Percentiles rank a stretch among this genome's conserved stretches.
phyloP scores from a whole-genome alignment of 1,140 invertebrate genomes.

The Aphelinus certus region DNA sequence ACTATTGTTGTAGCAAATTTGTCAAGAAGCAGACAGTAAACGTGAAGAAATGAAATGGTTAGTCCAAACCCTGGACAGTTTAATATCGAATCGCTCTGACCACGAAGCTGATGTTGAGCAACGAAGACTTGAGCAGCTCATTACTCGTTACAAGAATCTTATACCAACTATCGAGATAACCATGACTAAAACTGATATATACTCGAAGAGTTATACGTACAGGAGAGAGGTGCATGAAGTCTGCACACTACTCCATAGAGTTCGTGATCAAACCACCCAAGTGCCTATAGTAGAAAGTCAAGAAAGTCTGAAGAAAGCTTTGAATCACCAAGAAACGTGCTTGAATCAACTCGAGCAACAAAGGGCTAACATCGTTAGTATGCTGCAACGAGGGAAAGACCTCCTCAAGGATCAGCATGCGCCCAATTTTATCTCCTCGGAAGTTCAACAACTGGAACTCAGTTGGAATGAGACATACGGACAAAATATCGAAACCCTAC shows the following conservation, averaged over 20 bases:
- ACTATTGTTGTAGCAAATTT: slow-evolving; percentile 75
- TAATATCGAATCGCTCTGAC: slow-evolving; percentile 84
- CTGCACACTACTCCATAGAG: slow-evolving; percentile 77
- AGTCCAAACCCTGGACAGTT: slow-evolving; percentile 86
- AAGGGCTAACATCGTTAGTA: slow-evolving; percentile 85
- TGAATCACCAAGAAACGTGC: slow-evolving; percentile 81
- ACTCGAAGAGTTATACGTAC: slow-evolving; percentile 92
- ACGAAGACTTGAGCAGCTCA: slow-evolving; percentile 81
- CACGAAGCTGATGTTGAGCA: slow-evolving; percentile 82
- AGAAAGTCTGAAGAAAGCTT: slow-evolving; percentile 78
- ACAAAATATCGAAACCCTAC: slow-evolving; percentile 83
- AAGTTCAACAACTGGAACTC: slow-evolving; percentile 84
- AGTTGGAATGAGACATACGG: slow-evolving; percentile 90
- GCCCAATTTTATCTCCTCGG: slow-evolving; percentile 84
- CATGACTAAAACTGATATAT: slow-evolving; percentile 90
- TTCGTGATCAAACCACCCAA: slow-evolving; percentile 76
- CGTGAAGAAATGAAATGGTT: slow-evolving; percentile 95
- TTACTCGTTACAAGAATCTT: slow-evolving; percentile 87
- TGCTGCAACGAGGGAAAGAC: slow-evolving; percentile 90
- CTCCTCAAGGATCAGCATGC: slow-evolving; percentile 85
- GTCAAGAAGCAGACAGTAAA: slow-evolving; percentile 87
- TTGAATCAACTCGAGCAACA: slow-evolving; percentile 87
- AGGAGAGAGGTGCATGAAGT: slow-evolving; percentile 87
- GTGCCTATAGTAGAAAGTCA: slow-evolving; percentile 75
- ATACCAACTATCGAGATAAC: slow-evolving; percentile 92